Percentiles rank a stretch among this genome's conserved stretches.
phyloP scores from a whole-genome alignment of 2,797 vertebrate genomes.

The Etheostoma perlongum region DNA sequence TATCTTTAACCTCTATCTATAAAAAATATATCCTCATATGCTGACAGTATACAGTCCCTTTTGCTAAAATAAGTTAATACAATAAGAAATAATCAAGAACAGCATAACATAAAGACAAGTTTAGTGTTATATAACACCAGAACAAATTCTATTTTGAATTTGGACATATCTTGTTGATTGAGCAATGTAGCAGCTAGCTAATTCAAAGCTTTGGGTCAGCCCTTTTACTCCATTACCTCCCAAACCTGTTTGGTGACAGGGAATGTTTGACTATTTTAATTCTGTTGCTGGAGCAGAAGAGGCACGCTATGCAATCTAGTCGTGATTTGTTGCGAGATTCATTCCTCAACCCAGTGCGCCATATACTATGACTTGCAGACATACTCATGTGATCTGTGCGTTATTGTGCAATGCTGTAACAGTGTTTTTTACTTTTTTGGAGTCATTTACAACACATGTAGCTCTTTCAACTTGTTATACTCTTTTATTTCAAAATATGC shows the following conservation, averaged over 20 bases:
- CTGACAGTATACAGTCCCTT: slow-evolving; percentile 9
- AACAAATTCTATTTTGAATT: neutral
- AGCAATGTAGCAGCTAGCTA: neutral
- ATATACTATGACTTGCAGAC: neutral
- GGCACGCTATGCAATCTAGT: neutral
- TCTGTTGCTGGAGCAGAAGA: neutral
- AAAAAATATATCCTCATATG: slow-evolving; percentile 9
- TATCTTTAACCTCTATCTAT: slow-evolving; percentile 11
- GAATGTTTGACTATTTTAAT: neutral
- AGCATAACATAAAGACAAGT: neutral
- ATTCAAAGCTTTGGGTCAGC: neutral
- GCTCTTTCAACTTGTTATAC: neutral
- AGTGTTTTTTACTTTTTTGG: neutral
- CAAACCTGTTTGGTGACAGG: neutral
- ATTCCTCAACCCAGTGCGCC: neutral
- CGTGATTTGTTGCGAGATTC: neutral
- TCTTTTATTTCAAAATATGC: neutral
- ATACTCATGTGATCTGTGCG: slow-evolving; percentile 7
- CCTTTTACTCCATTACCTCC: neutral
- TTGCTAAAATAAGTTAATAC: slow-evolving; percentile 2
- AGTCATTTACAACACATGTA: neutral
- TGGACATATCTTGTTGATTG: neutral
- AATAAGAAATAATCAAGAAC: neutral
- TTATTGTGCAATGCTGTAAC: slow-evolving; percentile 13
- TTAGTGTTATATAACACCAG: neutral